These are phyloP conservation scores for Diaperis boleti DNA, from an alignment of 2,888 invertebrate species.

Conservation along the genomic window DNA sequence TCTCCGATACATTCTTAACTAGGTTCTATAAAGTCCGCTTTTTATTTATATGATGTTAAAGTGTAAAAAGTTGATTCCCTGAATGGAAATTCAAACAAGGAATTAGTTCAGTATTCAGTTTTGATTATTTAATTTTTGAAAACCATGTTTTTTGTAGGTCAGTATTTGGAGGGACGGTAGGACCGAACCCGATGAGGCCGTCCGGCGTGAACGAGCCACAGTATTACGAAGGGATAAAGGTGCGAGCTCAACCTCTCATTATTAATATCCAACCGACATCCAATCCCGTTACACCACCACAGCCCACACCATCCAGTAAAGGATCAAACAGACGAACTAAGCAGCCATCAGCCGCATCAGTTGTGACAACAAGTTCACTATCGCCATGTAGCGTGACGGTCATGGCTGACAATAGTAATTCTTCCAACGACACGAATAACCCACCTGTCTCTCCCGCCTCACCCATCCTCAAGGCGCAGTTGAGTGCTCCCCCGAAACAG, in stretches of 20 bases:
- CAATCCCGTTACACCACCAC: constrained; percentile 56
- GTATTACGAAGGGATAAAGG: constrained; percentile 78
- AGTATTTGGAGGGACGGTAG: constrained; percentile 85
- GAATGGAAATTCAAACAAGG: no score
- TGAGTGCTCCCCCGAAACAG: constrained; percentile 77
- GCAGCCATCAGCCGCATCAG: constrained; percentile 29
- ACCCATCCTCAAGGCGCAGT: constrained; percentile 86
- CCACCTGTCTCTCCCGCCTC: constrained; percentile 75
- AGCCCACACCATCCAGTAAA: constrained; percentile 54
- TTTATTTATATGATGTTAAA: no score
- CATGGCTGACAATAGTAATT: constrained; percentile 40
- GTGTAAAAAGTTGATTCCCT: no score
- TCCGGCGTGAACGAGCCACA: constrained; percentile 69
- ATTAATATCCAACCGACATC: constrained; percentile 64
- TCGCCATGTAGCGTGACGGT: constrained; percentile 36
- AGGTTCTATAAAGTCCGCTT: no score
- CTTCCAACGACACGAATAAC: constrained; percentile 51
- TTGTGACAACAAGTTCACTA: constrained; percentile 32
- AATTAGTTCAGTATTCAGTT: no score
- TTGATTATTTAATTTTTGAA: no score
- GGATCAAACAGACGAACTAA: constrained; percentile 48
- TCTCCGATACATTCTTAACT: no score
- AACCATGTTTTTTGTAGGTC: constrained; percentile 76
- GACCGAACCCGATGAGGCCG: constrained; percentile 79
- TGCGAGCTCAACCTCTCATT: constrained; percentile 72